Conservation (phyloP, 2,888 invertebrate species). For the Drosophila eohydei region DNA sequence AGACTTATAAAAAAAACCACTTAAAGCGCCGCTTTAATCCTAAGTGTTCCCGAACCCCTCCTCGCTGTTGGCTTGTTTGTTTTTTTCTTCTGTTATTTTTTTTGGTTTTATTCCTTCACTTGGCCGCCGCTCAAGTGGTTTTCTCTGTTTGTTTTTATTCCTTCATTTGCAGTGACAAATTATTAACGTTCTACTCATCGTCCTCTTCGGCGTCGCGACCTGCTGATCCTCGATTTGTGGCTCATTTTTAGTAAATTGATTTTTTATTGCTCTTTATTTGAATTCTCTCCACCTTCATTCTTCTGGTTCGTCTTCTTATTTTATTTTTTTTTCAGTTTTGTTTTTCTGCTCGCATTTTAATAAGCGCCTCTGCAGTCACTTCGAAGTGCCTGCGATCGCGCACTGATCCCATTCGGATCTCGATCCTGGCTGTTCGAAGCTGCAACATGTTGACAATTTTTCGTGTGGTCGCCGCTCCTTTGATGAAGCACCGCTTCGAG, state of each 20-base stretch:
- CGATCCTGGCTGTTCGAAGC: slow-evolving; percentile 47
- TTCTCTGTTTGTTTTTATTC: slow-evolving; percentile 81
- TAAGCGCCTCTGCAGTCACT: slow-evolving; percentile 66
- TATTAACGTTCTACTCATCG: slow-evolving; percentile 80
- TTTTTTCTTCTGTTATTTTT: slow-evolving; percentile 20
- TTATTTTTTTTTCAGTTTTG: slow-evolving; percentile 16
- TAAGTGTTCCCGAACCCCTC: slow-evolving; percentile 54
- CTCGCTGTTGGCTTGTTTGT: slow-evolving; percentile 37
- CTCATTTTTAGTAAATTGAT: slow-evolving; percentile 77
- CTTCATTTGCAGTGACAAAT: slow-evolving; percentile 83
- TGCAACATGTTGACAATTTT: slow-evolving; percentile 80
- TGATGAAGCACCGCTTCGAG: slow-evolving; percentile 60
- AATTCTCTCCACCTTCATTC: slow-evolving; percentile 54
- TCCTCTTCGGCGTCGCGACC: slow-evolving; percentile 38
- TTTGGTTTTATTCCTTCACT: slow-evolving; percentile 41
- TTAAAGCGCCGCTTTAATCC: slow-evolving; percentile 76
- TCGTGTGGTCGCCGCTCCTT: slow-evolving; percentile 71
- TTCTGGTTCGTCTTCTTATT: slow-evolving; percentile 10
- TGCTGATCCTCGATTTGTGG: slow-evolving; percentile 44
- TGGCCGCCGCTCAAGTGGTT: slow-evolving; percentile 73
- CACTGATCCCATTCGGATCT: slow-evolving; percentile 37
- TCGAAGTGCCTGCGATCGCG: slow-evolving; percentile 34
- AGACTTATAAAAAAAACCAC: slow-evolving; percentile 65
- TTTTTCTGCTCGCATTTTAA: slow-evolving; percentile 62
- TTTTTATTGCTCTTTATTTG: slow-evolving; percentile 83